Base-by-base conservation (phyloP, 1,140 invertebrate genomes). In the Drosophila pseudoananassae region DNA sequence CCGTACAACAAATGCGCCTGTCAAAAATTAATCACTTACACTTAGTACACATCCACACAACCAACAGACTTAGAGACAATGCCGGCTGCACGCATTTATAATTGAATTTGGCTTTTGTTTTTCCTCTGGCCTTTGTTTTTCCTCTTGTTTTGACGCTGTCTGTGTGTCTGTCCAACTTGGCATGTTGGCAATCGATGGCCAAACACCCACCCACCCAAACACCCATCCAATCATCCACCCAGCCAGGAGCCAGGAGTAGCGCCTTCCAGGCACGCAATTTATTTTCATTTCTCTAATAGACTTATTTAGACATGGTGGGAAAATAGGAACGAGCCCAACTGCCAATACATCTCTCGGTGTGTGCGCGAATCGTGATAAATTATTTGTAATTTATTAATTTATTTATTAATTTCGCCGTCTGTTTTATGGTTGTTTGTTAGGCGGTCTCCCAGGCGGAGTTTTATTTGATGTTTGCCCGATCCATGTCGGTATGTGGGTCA, bases 21-120 rank as follows among this genome's bases (percentile, higher is more conserved):
- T 87, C 82, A 87, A 87, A 87, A 88, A 87, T 87, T 87, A 87
- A 87, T 87, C 82, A 87, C 83, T 88, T 88, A 81, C 83, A 88
- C 82, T 87, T 88, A 87, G 75, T 66, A 66, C 59, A 68, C 43
- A 61, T 36, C 55, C 47, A 43, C 45, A 52, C 29, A 36, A 20
- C 12, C 45, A 14, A 64, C 23, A 20, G 36, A 68, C 47, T 63
- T 52, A 55, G 59, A 78, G 81, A 87, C 81, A 81, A 87, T 81
- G 63, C 23, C 78, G 60, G 69, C 61, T 61, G 87, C 78, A 85
- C 83, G 83, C 78, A 87, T 88, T 88, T 87, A 87, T 87, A 87
- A 87, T 87, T 87, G 83, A 87, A 82, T 82, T 82, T 87, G 69
- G 83, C 82, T 81, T 85, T 87, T 78, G 81, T 84, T 65, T 78